These are phyloP conservation scores for Neolamprologus kungweensis DNA, from an alignment of 2,113 vertebrate species.

Conservation along the genomic window DNA sequence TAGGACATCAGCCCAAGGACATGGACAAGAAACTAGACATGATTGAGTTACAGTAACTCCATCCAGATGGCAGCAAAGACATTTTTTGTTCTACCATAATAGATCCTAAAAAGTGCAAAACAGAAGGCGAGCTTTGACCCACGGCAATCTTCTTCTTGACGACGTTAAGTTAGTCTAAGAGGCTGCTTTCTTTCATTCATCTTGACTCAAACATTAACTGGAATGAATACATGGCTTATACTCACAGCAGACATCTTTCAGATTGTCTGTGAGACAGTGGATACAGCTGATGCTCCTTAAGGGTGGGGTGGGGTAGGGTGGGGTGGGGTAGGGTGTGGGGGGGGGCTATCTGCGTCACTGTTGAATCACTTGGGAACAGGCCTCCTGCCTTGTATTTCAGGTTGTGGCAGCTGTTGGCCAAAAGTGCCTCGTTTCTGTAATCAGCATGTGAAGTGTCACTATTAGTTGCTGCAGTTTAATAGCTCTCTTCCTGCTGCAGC, in stretches of 20 bases:
- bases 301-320: background rate
- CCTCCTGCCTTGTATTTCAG: background rate
- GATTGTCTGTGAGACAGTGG: background rate
- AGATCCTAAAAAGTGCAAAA: background rate
- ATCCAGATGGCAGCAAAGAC: conserved; percentile 1
- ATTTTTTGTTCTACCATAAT: background rate
- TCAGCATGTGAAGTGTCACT: background rate
- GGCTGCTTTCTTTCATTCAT: background rate
- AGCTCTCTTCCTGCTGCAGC: background rate
- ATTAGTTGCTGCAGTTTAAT: background rate
- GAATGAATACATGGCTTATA: background rate
- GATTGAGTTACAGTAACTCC: conserved; percentile 37
- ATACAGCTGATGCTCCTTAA: background rate
- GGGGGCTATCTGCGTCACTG: background rate
- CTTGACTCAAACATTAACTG: background rate
- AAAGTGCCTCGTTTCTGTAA: background rate
- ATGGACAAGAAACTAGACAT: background rate
- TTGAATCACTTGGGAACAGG: background rate
- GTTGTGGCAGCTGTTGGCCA: background rate
- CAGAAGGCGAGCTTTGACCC: background rate
- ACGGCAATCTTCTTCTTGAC: background rate
- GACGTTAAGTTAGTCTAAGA: background rate
- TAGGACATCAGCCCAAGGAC: conserved; percentile 4
- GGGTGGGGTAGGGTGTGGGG: background rate
- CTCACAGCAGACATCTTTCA: background rate